phyloP scores from a whole-genome alignment of 2,113 vertebrate genomes.

The Balaeniceps rex region DNA sequence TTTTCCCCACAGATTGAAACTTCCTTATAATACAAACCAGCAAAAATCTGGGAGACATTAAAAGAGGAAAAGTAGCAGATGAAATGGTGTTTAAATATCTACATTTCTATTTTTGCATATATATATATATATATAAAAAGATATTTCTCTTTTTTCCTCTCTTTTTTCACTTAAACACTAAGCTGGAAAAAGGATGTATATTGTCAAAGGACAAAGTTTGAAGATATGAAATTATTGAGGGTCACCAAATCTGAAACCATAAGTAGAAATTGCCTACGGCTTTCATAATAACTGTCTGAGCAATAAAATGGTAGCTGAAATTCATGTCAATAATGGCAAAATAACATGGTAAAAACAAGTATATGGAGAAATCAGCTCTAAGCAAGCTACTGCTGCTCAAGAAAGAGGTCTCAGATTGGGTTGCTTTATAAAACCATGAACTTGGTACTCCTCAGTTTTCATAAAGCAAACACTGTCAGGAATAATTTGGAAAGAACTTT shows the following conservation, averaged over 20 bases:
- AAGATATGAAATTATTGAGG: not conserved
- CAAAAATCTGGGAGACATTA: conserved; percentile 11
- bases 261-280: not conserved
- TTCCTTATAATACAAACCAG: conserved; percentile 37
- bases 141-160: not conserved
- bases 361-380: not conserved
- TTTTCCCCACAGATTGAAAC: conserved; percentile 75
- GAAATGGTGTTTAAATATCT: not conserved
- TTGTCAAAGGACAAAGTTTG: not conserved
- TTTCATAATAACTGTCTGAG: not conserved
- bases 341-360: not conserved
- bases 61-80: conserved; percentile 35
- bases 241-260: not conserved
- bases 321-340: not conserved
- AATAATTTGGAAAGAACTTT: not conserved
- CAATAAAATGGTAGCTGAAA: not conserved
- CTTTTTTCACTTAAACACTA: not conserved
- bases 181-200: not conserved
- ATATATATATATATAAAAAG: not conserved
- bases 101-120: not conserved
- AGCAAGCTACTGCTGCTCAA: not conserved
- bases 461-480: not conserved
- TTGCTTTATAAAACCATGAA: not conserved
- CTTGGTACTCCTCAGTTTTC: not conserved
- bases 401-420: not conserved